Conservation (phyloP, 2,888 invertebrate species). For the Diabrotica balteata region DNA sequence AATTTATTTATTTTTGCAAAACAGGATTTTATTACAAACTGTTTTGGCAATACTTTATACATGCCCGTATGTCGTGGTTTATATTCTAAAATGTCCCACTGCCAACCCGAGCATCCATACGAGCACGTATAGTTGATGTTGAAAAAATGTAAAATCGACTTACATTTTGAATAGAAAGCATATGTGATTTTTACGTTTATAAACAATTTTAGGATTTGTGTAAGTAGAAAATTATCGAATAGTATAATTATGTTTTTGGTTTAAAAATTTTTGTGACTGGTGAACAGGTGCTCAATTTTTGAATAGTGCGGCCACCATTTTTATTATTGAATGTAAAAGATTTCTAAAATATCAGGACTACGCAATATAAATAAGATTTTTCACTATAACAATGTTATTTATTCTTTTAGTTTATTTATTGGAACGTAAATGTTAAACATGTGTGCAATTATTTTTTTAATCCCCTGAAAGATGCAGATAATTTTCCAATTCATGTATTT, state of each 20-base stretch:
- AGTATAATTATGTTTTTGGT: conserved; percentile 28
- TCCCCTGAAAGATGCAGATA: no score
- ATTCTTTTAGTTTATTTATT: conserved; percentile 11
- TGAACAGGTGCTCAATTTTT: conserved; percentile 59
- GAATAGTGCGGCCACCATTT: conserved; percentile 51
- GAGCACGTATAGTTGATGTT: conserved; percentile 47
- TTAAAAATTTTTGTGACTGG: conserved; percentile 46
- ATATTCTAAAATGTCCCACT: conserved; percentile 58
- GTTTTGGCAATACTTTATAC: conserved; percentile 27
- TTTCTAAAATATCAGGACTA: conserved; percentile 27
- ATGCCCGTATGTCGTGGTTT: conserved; percentile 52
- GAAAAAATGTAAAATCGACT: conserved; percentile 22
- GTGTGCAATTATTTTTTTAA: no score
- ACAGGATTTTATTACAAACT: conserved; percentile 13
- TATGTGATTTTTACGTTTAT: conserved; percentile 32
- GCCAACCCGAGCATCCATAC: conserved; percentile 56
- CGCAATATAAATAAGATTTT: conserved; percentile 32
- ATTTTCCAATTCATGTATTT: no score
- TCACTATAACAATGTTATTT: conserved; percentile 24
- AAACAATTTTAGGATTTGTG: conserved; percentile 32
- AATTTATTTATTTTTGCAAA: no score
- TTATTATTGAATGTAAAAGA: conserved; percentile 26
- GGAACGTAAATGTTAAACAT: neutral
- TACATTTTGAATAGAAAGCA: conserved; percentile 28
- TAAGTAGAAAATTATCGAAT: conserved; percentile 33